Evolutionary conservation across 1,140 invertebrate genomes (phyloP).

Genomic region (Ericerus pela): DNA sequence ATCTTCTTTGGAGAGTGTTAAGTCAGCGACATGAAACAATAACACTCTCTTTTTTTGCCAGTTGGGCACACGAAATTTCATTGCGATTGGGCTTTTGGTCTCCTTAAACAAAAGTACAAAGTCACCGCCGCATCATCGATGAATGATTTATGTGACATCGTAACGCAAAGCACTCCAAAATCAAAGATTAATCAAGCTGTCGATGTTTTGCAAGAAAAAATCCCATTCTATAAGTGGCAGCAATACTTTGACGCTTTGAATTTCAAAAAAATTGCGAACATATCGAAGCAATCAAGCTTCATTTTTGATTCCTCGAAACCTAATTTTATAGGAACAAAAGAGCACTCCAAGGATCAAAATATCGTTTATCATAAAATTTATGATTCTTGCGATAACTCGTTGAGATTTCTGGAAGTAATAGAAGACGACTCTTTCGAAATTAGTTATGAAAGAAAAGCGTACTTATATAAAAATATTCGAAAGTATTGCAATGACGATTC

Average conservation of each 20-base stretch:
- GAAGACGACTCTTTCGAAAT: not conserved
- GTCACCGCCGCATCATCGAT: constrained; percentile 13
- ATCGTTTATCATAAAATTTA: constrained; percentile 5
- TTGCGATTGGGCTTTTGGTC: constrained; percentile 16
- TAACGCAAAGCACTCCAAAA: constrained; percentile 11
- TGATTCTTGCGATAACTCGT: not conserved
- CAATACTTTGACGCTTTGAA: constrained; percentile 3
- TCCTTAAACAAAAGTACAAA: constrained; percentile 13
- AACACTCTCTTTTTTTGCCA: constrained; percentile 7
- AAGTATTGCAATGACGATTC: constrained; percentile 14
- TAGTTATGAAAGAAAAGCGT: constrained; percentile 2
- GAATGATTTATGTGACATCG: constrained; percentile 13
- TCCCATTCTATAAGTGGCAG: constrained; percentile 13
- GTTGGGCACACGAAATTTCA: constrained; percentile 16
- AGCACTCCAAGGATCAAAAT: constrained; percentile 2
- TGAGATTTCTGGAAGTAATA: constrained; percentile 5
- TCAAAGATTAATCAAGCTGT: constrained; percentile 11
- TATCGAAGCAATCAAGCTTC: constrained; percentile 14
- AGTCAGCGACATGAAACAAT: not conserved
- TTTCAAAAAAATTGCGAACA: constrained; percentile 10
- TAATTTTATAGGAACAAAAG: constrained; percentile 10
- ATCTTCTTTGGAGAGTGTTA: not conserved
- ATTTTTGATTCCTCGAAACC: not conserved
- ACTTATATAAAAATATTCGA: constrained; percentile 15
- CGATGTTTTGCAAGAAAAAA: constrained; percentile 9